Evolutionary conservation across 2,113 vertebrate genomes (phyloP).

Genomic region (Scomber japonicus): DNA sequence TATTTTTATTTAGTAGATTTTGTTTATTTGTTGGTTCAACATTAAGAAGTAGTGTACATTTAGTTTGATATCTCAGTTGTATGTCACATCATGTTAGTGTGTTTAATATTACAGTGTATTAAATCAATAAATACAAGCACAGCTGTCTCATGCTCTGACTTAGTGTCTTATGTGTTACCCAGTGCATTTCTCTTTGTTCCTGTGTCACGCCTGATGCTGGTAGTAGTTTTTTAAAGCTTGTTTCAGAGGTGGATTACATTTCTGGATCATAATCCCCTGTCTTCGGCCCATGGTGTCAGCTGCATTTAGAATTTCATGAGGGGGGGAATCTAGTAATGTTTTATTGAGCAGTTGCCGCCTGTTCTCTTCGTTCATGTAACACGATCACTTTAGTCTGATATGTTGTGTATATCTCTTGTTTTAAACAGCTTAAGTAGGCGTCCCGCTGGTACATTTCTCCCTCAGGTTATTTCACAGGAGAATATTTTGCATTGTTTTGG

Average conservation of each 20-base stretch:
- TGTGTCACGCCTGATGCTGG: neutral
- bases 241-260: slow-evolving; percentile 65
- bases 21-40: neutral
- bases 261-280: slow-evolving; percentile 61
- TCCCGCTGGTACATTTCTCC: slow-evolving; percentile 53
- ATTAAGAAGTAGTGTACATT: too few species aligned
- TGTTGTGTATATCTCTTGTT: slow-evolving; percentile 55
- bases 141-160: neutral
- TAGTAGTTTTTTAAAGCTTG: slow-evolving; percentile 15
- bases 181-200: neutral
- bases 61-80: neutral
- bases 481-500: slow-evolving; percentile 48
- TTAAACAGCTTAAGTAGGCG: slow-evolving; percentile 58
- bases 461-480: slow-evolving; percentile 56
- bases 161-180: neutral
- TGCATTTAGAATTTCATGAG: slow-evolving; percentile 49
- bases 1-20: neutral
- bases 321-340: slow-evolving; percentile 63
- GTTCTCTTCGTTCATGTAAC: slow-evolving; percentile 50
- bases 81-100: neutral
- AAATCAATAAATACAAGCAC: neutral
- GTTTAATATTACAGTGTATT: too few species aligned
- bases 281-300: slow-evolving; percentile 41
- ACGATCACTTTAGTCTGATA: slow-evolving; percentile 56
- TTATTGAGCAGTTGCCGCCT: slow-evolving; percentile 55